Conservation (phyloP, 2,113 vertebrate genomes). For the Cephalopterus ornatus region DNA sequence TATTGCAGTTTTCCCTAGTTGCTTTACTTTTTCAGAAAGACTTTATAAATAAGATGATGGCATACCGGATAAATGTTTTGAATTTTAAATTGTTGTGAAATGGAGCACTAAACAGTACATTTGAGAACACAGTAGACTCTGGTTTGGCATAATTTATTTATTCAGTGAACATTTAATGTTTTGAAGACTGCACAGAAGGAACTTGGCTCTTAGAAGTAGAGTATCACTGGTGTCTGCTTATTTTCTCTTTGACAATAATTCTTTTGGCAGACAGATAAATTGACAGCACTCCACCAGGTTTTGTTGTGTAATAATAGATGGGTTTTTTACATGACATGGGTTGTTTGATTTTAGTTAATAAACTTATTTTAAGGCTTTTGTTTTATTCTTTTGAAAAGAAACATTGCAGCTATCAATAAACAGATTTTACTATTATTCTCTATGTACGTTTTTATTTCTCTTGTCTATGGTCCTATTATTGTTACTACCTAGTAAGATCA, state of each 20-base stretch:
- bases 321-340: not conserved
- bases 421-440: not conserved
- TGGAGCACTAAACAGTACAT: not conserved
- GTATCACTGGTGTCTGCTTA: rapidly evolving
- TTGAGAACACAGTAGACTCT: not conserved
- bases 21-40: not conserved
- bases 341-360: not conserved
- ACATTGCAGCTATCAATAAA: not conserved
- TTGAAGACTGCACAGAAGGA: not conserved
- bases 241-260: not conserved
- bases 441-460: not conserved
- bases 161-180: not conserved
- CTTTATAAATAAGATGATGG: not conserved
- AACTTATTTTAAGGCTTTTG: not conserved
- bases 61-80: not conserved
- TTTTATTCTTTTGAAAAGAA: not conserved
- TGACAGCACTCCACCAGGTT: not conserved
- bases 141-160: not conserved
- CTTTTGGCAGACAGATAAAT: not conserved
- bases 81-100: not conserved
- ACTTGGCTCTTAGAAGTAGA: not conserved
- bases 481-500: not conserved
- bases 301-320: not conserved
- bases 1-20: not conserved
- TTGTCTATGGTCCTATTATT: not conserved